A percentile compares a stretch with the other conserved stretches of the same genome.
Conservation (phyloP, 2,888 invertebrate genomes). For the Microctonus aethiopoides region DNA sequence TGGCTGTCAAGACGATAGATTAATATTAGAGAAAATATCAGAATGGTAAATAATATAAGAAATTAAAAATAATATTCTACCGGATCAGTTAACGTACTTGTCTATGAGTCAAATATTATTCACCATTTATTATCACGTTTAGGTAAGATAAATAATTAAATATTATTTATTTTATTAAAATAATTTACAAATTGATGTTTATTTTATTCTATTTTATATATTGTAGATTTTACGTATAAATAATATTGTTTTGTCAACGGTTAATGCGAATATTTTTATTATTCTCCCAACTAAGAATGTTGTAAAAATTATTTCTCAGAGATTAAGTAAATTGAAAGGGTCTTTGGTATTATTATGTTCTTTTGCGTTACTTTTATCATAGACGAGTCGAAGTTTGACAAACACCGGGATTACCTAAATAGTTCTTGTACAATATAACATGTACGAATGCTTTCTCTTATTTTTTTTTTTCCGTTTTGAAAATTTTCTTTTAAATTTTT, state of each 20-base stretch:
- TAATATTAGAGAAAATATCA: slow-evolving; percentile 1
- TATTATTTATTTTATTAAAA: not conserved
- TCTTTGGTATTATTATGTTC: not conserved
- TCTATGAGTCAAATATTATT: no score
- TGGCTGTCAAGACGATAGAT: not conserved
- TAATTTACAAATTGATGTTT: not conserved
- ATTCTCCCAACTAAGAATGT: not conserved
- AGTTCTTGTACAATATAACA: not conserved
- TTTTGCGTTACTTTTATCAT: slow-evolving; percentile 1
- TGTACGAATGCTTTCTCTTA: not conserved
- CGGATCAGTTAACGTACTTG: not conserved
- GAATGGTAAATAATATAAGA: not conserved
- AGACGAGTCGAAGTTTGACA: not conserved
- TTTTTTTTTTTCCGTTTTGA: not conserved
- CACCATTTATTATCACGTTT: no score
- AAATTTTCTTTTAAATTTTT: not conserved
- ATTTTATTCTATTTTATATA: not conserved
- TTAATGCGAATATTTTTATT: not conserved
- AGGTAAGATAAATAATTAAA: no score
- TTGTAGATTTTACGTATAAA: no score
- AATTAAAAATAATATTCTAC: not conserved
- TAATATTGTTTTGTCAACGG: no score
- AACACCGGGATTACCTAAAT: not conserved
- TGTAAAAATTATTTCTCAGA: not conserved
- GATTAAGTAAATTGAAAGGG: not conserved